phyloP scores from a whole-genome alignment of 2,113 vertebrate genomes.

The Chascanopsetta lugubris region DNA sequence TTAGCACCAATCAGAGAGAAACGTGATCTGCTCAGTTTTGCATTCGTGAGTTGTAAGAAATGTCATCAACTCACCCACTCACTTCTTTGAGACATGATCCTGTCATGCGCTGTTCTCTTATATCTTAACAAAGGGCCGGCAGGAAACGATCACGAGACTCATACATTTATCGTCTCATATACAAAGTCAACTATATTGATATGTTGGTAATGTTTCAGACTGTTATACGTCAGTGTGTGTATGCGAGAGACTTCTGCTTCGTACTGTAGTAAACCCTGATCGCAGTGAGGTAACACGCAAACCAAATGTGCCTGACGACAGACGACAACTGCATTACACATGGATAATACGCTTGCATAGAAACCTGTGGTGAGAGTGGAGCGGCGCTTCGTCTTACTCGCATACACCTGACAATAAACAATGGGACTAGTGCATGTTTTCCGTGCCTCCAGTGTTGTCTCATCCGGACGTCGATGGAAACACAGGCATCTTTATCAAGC shows the following conservation, averaged over 20 bases:
- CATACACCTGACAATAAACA: slow-evolving; percentile 5
- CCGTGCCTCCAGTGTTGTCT: neutral
- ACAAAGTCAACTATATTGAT: neutral
- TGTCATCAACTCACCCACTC: too few relatives aligned
- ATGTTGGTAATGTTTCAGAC: neutral
- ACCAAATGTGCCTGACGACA: neutral
- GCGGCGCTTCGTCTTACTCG: neutral
- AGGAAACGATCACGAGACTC: too few relatives aligned
- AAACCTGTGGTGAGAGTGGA: neutral
- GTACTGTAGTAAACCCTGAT: too few relatives aligned
- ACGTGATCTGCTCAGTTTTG: too few relatives aligned
- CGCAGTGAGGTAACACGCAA: too few relatives aligned
- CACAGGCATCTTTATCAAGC: neutral
- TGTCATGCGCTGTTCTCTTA: too few relatives aligned
- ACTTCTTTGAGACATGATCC: too few relatives aligned
- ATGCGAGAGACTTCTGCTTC: too few relatives aligned
- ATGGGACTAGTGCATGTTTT: neutral
- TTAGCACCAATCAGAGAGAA: too few relatives aligned
- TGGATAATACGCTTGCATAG: neutral
- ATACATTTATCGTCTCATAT: too few relatives aligned
- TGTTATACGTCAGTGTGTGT: neutral
- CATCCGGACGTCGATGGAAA: neutral
- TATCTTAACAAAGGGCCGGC: too few relatives aligned
- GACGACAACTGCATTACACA: neutral
- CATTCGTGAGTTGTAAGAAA: too few relatives aligned